Percentiles rank a stretch among this genome's conserved stretches.
Evolutionary conservation across 2,113 vertebrate genomes (phyloP).

Genomic region (Balaeniceps rex): DNA sequence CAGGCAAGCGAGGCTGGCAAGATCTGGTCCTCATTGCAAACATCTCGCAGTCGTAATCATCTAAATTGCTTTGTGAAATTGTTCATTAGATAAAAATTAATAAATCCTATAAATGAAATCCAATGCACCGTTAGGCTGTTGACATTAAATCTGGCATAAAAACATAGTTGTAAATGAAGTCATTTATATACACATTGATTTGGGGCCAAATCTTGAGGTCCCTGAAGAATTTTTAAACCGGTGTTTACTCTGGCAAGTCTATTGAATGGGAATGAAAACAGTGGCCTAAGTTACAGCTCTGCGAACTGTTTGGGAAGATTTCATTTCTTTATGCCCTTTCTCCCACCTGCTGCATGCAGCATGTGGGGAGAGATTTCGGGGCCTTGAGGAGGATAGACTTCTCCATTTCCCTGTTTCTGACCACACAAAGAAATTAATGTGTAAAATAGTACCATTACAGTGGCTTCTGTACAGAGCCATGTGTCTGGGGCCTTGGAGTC

Average conservation of each 20-base stretch:
- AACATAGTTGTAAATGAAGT: conserved; percentile 7
- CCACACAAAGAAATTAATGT: not conserved
- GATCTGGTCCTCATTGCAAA: conserved; percentile 12
- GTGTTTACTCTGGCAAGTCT: not conserved
- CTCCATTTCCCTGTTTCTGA: not conserved
- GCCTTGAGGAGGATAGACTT: not conserved
- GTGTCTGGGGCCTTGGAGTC: not conserved
- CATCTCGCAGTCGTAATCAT: conserved; percentile 45
- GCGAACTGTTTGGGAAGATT: not conserved
- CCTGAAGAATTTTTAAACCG: not conserved
- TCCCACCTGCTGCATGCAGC: not conserved
- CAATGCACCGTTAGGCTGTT: not conserved
- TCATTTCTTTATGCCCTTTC: not conserved
- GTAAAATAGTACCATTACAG: not conserved
- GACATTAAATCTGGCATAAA: conserved; percentile 37
- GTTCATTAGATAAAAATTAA: conserved; percentile 59
- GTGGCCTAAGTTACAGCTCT: not conserved
- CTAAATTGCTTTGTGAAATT: conserved; percentile 45
- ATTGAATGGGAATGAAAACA: not conserved
- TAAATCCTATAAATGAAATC: conserved; percentile 40
- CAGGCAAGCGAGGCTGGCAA: not conserved
- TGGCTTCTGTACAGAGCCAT: not conserved
- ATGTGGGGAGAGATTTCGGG: not conserved
- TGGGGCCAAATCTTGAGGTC: conserved; percentile 17
- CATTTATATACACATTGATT: not conserved